These are phyloP conservation scores for Poecile atricapillus DNA, from an alignment of 2,113 vertebrate species.

Conservation along the genomic window DNA sequence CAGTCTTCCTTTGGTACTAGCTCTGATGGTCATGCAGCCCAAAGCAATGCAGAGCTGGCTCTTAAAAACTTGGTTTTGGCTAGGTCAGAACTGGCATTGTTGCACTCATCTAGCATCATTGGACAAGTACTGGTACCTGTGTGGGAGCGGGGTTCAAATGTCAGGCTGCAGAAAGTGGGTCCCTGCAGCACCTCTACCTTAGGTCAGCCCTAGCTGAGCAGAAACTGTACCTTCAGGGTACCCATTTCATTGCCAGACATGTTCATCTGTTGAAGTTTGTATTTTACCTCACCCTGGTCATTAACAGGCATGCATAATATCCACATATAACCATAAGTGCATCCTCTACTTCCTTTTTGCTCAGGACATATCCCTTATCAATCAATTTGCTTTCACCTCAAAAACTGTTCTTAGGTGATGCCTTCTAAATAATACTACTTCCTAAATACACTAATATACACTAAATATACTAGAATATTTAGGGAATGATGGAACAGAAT, in stretches of 20 bases:
- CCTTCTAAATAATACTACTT: neutral
- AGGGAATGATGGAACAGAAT: neutral
- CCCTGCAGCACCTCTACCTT: neutral
- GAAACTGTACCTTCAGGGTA: neutral
- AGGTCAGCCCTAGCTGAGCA: neutral
- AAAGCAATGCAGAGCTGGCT: neutral
- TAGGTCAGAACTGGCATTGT: neutral
- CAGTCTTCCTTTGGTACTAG: neutral
- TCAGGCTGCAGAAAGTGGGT: neutral
- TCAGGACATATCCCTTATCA: neutral
- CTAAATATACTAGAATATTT: neutral
- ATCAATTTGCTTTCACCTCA: neutral
- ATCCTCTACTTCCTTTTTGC: neutral
- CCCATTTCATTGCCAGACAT: neutral
- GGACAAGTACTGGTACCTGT: neutral
- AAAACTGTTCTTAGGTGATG: neutral
- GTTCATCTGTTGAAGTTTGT: neutral
- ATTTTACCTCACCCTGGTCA: neutral
- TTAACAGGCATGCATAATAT: neutral
- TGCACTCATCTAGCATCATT: neutral
- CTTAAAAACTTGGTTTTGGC: neutral
- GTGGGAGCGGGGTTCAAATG: neutral
- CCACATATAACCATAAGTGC: neutral
- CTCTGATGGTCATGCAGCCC: neutral
- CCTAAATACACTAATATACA: neutral